A percentile compares a stretch with the other conserved stretches of the same genome.
phyloP scores from a whole-genome alignment of 2,113 vertebrate species.

The Cyphomyrus discorhynchus region DNA sequence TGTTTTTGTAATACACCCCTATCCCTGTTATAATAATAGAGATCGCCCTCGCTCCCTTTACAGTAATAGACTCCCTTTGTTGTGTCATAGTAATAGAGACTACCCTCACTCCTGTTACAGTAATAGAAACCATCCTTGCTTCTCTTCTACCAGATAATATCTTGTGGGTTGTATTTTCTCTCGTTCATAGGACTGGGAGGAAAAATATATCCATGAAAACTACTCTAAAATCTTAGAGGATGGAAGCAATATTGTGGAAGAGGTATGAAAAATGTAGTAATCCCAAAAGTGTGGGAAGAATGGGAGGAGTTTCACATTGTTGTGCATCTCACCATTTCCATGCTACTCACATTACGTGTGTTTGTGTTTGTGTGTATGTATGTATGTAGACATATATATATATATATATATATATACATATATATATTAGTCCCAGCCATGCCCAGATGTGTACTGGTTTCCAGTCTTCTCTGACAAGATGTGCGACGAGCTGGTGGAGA shows the following conservation, averaged over 20 bases:
- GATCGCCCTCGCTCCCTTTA: not conserved
- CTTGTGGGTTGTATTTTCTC: not conserved
- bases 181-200: slow-evolving; percentile 62
- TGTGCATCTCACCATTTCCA: not conserved
- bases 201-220: slow-evolving; percentile 68
- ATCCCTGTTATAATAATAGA: not conserved
- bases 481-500: slow-evolving; percentile 68
- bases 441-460: slow-evolving; percentile 73
- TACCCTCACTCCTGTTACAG: slow-evolving; percentile 36
- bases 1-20: not conserved
- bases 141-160: slow-evolving; percentile 66
- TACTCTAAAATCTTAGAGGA: slow-evolving; percentile 61
- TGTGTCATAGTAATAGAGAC: not conserved
- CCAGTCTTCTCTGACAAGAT: slow-evolving; percentile 60
- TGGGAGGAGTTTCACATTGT: not conserved
- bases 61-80: not conserved
- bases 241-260: slow-evolving; percentile 38
- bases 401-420: too few relatives aligned
- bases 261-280: slow-evolving; percentile 47
- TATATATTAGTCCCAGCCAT: slow-evolving; percentile 46
- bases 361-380: too few relatives aligned
- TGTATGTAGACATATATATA: rapidly evolving
- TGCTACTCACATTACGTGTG: not conserved
- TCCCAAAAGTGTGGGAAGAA: not conserved
- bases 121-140: slow-evolving; percentile 46